Evolutionary conservation across 2,797 vertebrate genomes (phyloP).

Genomic region (Pterois miles): DNA sequence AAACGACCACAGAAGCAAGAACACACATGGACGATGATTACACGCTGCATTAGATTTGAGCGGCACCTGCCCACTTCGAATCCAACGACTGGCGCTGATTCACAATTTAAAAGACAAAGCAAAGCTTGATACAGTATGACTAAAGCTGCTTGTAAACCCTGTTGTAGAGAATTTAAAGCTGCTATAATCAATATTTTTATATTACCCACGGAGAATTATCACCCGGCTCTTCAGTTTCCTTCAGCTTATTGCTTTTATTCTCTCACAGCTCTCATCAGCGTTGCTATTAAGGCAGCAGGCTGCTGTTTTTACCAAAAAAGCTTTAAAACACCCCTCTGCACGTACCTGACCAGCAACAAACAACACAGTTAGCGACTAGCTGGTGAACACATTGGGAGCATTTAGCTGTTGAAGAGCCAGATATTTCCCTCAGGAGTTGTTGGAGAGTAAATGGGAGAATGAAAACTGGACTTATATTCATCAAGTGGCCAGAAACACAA

Average conservation of each 20-base stretch:
- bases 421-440: neutral
- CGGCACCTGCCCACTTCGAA: slow-evolving; percentile 20
- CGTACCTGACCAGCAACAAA: neutral
- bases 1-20: neutral
- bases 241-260: neutral
- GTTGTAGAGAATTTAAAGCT: slow-evolving; percentile 12
- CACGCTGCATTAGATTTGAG: neutral
- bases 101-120: slow-evolving; percentile 10
- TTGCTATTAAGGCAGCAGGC: neutral
- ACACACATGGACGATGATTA: neutral
- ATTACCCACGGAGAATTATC: slow-evolving; percentile 6
- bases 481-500: neutral
- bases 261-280: neutral
- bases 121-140: slow-evolving; percentile 9
- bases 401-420: neutral
- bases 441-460: neutral
- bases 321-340: neutral
- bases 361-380: neutral
- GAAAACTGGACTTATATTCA: neutral
- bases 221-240: neutral
- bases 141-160: slow-evolving; percentile 14
- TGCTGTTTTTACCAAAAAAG: neutral
- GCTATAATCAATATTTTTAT: slow-evolving; percentile 8
- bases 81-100: neutral
- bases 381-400: neutral